Conservation (phyloP, 2,888 invertebrate species). For the Macrophya alboannulata region DNA sequence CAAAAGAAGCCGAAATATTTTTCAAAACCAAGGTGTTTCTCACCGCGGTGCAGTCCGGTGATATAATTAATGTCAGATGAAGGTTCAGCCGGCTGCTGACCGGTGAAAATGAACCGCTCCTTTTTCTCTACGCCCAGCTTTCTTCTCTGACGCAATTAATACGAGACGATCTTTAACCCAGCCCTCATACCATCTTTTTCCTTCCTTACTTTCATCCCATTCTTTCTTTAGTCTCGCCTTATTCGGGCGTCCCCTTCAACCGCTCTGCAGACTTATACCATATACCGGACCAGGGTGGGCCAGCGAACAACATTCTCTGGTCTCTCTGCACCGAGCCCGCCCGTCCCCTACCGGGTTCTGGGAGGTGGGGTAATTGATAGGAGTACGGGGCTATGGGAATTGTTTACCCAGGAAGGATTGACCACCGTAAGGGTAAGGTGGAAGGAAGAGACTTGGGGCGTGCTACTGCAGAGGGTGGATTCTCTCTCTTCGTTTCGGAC, state of each 20-base stretch:
- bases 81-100: slow-evolving; percentile 7
- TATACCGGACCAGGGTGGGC: slow-evolving; percentile 58
- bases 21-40: neutral
- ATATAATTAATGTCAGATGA: neutral
- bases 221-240: slow-evolving; percentile 52
- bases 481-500: slow-evolving; percentile 43
- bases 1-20: neutral
- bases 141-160: slow-evolving; percentile 71
- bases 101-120: slow-evolving; percentile 27
- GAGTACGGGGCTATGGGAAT: slow-evolving; percentile 67
- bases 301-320: slow-evolving; percentile 58
- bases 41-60: slow-evolving; percentile 13
- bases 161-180: slow-evolving; percentile 65
- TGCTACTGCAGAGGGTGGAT: slow-evolving; percentile 10
- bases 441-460: neutral
- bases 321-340: slow-evolving; percentile 51
- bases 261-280: slow-evolving; percentile 59
- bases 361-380: slow-evolving; percentile 73
- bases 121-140: slow-evolving; percentile 55
- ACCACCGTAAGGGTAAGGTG: slow-evolving; percentile 65
- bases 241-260: slow-evolving; percentile 51
- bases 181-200: slow-evolving; percentile 56
- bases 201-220: slow-evolving; percentile 36
- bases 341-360: slow-evolving; percentile 13
- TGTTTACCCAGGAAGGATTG: slow-evolving; percentile 74